Percentiles rank a stretch among this genome's conserved stretches.
Conservation (phyloP, 2,888 invertebrate species). For the Odontothrips loti region DNA sequence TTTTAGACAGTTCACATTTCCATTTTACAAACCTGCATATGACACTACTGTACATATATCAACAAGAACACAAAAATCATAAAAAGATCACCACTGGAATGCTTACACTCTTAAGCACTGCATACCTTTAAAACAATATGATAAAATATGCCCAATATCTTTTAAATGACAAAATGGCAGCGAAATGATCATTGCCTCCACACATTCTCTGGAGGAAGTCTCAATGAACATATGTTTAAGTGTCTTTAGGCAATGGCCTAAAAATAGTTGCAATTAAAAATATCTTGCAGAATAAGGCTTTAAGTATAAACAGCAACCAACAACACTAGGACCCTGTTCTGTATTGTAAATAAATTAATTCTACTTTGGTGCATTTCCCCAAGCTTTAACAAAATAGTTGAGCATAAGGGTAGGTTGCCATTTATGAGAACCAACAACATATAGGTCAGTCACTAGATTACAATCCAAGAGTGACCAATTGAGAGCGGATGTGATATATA, state of each 20-base stretch:
- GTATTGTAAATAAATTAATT: neutral
- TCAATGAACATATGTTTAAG: neutral
- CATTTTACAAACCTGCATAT: neutral
- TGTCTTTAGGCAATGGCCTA: neutral
- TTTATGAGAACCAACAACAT: no score
- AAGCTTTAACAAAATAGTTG: neutral
- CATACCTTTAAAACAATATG: neutral
- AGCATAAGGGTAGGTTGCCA: neutral
- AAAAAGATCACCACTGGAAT: slow-evolving; percentile 1
- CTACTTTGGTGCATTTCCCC: neutral
- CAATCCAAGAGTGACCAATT: no score
- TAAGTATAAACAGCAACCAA: neutral
- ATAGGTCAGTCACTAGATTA: no score
- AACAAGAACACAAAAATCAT: slow-evolving; percentile 3
- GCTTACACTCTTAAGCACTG: neutral
- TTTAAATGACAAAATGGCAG: slow-evolving; percentile 4
- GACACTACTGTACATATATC: slow-evolving; percentile 8
- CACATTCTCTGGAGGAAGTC: neutral
- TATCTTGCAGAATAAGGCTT: neutral
- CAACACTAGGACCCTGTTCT: neutral
- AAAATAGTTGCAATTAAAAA: neutral
- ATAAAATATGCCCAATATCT: neutral
- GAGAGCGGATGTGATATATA: no score
- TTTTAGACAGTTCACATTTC: no score
- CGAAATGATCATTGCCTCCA: neutral